Evolutionary conservation across 2,888 invertebrate species (phyloP), one percentile per base, ranked within the genome.

Genomic region (Noctua fimbriata): DNA sequence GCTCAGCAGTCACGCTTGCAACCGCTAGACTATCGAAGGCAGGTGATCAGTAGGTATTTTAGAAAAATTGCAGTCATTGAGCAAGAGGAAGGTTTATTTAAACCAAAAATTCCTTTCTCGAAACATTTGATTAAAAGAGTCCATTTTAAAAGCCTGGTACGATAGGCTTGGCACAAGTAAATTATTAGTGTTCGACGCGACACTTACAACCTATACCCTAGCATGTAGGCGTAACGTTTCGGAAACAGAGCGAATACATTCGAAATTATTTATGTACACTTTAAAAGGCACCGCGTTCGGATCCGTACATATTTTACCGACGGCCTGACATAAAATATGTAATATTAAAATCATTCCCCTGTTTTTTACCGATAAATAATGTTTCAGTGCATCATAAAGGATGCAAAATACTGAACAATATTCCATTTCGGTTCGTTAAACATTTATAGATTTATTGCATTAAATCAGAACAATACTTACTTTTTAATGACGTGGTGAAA

Each of bases 241-340:
- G 18, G 47, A 71, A 82, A 69, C 85, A 82, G 72, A 83, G 74
- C 72, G 72, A 84, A 70, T 75, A 60, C 79, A 79, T 72, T 75
- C 66, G 32, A 74, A 84, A 85, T 87, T 85, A 85, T 85, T 85
- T 81, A 81, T 85, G 74, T 73, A 87, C 72, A 87, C 75, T 85
- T 85, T 85, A 72, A 87, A 87, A 87, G 66, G 75, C 58, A 73
- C 81, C 81, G 69, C 32, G 69, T 87, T 87, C 84, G 65, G 69
- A 75, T 66, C 24, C 52, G 44, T 83, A 79, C 75, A 83, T 87
- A 83, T 80, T 86, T 87, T 71, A 86, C 58, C 24, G 49, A 65
- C 24, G 44, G 58, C 32, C 58, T 65, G 76, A 76, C 87, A 88
- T 80, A 78, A 88, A 86, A 78, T 69, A 88, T 78, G 77, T 73